Evolutionary conservation across 2,797 vertebrate genomes (phyloP).

Genomic region (Microtus obscurus): DNA sequence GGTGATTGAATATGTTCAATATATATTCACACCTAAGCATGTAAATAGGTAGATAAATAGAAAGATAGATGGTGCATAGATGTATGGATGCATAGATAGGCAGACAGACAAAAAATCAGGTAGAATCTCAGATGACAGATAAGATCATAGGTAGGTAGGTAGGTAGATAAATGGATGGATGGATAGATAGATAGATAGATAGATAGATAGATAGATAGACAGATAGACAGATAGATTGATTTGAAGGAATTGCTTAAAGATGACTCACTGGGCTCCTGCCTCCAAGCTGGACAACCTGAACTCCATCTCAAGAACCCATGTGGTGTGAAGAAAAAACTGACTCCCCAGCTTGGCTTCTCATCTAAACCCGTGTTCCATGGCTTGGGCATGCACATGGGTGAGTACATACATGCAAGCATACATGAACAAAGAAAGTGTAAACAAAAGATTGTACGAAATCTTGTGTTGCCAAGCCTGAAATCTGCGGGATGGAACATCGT

Average conservation of each 20-base stretch:
- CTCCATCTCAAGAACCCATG: neutral
- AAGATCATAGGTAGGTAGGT: neutral
- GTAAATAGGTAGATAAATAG: neutral
- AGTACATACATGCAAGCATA: neutral
- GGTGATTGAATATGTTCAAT: neutral
- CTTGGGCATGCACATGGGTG: too few species aligned
- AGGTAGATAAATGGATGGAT: neutral
- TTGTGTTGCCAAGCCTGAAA: neutral
- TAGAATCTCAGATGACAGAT: neutral
- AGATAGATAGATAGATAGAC: neutral
- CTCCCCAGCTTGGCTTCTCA: neutral
- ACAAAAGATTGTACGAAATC: slow-evolving; percentile 6
- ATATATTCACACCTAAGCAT: neutral
- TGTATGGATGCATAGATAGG: neutral
- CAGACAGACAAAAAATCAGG: neutral
- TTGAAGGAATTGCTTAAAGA: neutral
- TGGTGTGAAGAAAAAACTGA: neutral
- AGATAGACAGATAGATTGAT: neutral
- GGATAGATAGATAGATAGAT: too few species aligned
- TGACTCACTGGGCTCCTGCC: neutral
- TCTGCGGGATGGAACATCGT: neutral
- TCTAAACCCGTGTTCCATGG: neutral
- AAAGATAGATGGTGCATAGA: neutral
- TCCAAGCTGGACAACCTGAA: neutral
- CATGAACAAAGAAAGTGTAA: neutral